phyloP scores from a whole-genome alignment of 2,113 vertebrate species.

The Triplophysa tibetana region DNA sequence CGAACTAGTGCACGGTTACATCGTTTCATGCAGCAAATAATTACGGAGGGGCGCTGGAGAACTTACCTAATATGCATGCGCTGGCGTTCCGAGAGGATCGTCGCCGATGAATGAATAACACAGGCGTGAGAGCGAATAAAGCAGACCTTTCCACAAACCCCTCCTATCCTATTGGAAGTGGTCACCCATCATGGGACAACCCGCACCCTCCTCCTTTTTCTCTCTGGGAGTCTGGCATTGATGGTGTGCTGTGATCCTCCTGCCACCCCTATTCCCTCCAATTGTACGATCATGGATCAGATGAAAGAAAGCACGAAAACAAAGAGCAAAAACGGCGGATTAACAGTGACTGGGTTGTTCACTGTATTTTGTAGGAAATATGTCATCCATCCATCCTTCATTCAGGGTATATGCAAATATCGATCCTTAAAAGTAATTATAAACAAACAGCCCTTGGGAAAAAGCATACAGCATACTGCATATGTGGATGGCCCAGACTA shows the following conservation, averaged over 20 bases:
- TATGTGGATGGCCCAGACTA: no score
- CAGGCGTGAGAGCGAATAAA: constrained; percentile 12
- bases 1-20: constrained; percentile 1
- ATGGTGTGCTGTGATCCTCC: not conserved
- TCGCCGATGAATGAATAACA: constrained; percentile 16
- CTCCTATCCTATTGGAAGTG: constrained; percentile 43
- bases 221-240: constrained; percentile 20
- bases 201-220: constrained; percentile 14
- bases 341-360: not conserved
- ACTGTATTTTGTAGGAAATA: not conserved
- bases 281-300: not conserved
- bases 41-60: not conserved
- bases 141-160: constrained; percentile 23
- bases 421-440: not conserved
- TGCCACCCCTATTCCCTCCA: not conserved
- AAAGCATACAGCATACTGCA: no score
- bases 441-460: no score
- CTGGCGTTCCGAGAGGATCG: not conserved
- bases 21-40: not conserved
- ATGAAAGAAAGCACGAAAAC: not conserved
- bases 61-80: constrained; percentile 30
- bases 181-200: constrained; percentile 42
- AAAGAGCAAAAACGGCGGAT: not conserved
- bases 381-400: not conserved
- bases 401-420: not conserved